Percentiles rank a stretch among this genome's conserved stretches.
Conservation (phyloP, 2,797 vertebrate genomes). For the Myotis planiceps region DNA sequence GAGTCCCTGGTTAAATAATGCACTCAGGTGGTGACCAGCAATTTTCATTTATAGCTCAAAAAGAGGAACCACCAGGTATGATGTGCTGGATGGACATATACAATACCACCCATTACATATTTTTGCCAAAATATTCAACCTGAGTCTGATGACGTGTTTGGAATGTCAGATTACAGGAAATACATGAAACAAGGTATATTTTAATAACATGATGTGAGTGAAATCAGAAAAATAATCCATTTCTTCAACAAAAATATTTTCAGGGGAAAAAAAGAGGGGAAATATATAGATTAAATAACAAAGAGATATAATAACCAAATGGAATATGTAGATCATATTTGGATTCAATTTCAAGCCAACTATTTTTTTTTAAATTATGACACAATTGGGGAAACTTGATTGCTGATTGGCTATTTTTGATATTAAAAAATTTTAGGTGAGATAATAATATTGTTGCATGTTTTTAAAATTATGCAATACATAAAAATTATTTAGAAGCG, state of each 20-base stretch:
- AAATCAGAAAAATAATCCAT: neutral
- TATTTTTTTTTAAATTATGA: neutral
- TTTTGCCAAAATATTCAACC: neutral
- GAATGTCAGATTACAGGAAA: neutral
- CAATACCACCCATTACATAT: neutral
- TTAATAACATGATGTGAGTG: neutral
- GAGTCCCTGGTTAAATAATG: neutral
- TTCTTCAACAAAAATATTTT: slow-evolving; percentile 2
- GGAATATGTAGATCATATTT: neutral
- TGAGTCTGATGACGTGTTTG: neutral
- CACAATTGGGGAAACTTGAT: neutral
- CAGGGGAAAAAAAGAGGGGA: neutral
- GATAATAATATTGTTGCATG: neutral
- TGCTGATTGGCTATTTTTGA: neutral
- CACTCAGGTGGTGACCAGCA: neutral
- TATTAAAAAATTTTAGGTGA: neutral
- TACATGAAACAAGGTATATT: neutral
- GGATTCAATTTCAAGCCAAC: neutral
- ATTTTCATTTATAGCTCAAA: neutral
- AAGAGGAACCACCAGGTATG: neutral
- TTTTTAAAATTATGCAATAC: neutral
- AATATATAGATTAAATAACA: neutral
- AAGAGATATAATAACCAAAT: neutral
- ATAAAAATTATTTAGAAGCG: neutral
- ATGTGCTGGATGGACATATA: no score